These are phyloP conservation scores for Atta colombica DNA, from an alignment of 1,140 invertebrate genomes.

Conservation along the genomic window DNA sequence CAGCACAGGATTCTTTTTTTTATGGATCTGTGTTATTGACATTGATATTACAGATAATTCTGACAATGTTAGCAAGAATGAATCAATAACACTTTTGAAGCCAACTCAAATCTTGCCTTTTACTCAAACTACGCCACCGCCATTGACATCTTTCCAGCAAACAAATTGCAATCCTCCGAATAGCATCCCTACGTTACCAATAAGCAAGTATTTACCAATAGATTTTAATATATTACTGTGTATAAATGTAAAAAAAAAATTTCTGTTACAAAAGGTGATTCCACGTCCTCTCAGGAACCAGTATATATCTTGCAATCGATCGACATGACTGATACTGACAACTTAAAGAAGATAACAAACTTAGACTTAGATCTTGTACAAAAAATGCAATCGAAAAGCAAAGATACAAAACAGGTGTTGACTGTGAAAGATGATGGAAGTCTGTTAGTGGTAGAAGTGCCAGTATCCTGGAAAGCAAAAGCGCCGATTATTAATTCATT, in stretches of 20 bases:
- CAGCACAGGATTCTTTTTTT: too few species aligned
- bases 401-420: conserved; percentile 68
- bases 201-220: background rate
- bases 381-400: conserved; percentile 47
- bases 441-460: conserved; percentile 72
- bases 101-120: conserved; percentile 49
- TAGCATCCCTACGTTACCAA: background rate
- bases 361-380: background rate
- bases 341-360: background rate
- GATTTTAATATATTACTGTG: background rate
- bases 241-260: background rate
- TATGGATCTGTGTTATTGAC: background rate
- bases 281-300: background rate
- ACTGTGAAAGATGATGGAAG: conserved; percentile 76
- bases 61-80: conserved; percentile 1
- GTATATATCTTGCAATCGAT: background rate
- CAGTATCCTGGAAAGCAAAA: too few species aligned
- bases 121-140: conserved; percentile 31
- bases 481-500: too few species aligned
- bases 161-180: conserved; percentile 38
- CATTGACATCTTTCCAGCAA: background rate
- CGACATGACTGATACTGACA: background rate
- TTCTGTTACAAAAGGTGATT: background rate
- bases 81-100: conserved; percentile 22
- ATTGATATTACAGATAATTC: conserved; percentile 56